These are phyloP conservation scores for Lepidochitona cinerea DNA, from an alignment of 2,888 invertebrate genomes.

Conservation along the genomic window DNA sequence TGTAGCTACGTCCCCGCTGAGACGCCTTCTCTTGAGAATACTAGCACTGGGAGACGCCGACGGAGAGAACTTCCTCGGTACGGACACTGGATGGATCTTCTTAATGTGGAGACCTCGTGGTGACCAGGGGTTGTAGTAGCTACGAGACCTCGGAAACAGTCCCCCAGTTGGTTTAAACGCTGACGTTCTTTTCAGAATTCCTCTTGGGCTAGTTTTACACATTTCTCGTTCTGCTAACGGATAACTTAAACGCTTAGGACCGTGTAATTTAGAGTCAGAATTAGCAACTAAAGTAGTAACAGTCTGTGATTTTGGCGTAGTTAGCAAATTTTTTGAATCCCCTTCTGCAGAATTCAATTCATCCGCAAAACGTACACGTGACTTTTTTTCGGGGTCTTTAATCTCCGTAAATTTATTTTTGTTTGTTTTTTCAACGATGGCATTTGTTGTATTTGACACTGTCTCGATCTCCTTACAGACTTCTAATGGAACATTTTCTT, in stretches of 20 bases:
- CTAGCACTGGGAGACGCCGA: constrained; percentile 65
- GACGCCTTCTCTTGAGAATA: constrained; percentile 55
- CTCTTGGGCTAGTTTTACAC: background rate
- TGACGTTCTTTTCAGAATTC: background rate
- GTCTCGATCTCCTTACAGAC: background rate
- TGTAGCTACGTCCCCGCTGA: constrained; percentile 34
- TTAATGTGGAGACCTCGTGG: background rate
- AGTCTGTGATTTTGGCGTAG: background rate
- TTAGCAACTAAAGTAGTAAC: background rate
- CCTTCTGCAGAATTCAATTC: background rate
- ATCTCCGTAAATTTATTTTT: background rate
- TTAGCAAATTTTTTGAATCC: background rate
- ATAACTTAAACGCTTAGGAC: background rate
- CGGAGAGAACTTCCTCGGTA: constrained; percentile 50
- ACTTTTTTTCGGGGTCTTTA: background rate
- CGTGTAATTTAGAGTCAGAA: background rate
- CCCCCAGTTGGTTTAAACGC: background rate
- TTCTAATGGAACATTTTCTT: background rate
- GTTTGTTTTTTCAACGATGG: background rate
- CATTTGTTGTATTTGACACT: background rate
- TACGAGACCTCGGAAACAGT: background rate
- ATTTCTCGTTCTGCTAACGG: background rate
- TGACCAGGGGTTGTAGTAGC: background rate
- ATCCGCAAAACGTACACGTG: background rate
- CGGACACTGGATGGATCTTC: background rate